Evolutionary conservation across 2,888 invertebrate species (phyloP).

Genomic region (Baronia brevicornis): DNA sequence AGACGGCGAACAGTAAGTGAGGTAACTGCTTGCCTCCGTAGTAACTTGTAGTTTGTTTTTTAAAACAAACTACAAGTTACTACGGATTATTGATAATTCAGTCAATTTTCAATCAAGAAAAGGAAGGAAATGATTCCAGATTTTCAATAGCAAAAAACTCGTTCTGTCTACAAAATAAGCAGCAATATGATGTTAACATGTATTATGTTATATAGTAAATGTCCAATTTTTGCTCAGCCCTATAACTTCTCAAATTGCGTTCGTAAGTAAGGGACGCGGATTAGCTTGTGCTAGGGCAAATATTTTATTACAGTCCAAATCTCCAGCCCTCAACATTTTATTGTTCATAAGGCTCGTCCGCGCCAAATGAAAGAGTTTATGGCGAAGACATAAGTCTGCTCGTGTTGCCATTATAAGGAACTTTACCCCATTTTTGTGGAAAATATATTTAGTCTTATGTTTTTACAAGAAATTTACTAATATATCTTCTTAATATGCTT

Average conservation of each 20-base stretch:
- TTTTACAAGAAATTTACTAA: slow-evolving; percentile 10
- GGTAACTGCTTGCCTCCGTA: no score
- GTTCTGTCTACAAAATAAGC: slow-evolving; percentile 1
- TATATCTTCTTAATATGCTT: no score
- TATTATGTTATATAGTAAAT: slow-evolving; percentile 14
- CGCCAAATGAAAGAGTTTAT: slow-evolving; percentile 76
- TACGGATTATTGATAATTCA: background rate
- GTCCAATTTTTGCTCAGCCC: slow-evolving; percentile 30
- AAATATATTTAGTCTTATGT: slow-evolving; percentile 16
- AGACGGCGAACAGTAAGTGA: no score
- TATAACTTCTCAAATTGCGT: slow-evolving; percentile 73
- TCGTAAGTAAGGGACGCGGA: slow-evolving; percentile 70
- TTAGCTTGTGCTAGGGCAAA: slow-evolving; percentile 74
- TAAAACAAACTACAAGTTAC: background rate
- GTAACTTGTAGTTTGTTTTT: no score
- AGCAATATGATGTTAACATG: slow-evolving; percentile 7
- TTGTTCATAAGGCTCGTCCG: slow-evolving; percentile 76
- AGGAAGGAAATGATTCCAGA: no score
- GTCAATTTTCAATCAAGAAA: no score
- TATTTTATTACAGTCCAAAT: slow-evolving; percentile 76
- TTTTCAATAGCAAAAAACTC: background rate
- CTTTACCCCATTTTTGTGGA: slow-evolving; percentile 31
- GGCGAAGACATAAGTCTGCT: slow-evolving; percentile 65
- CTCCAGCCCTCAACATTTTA: slow-evolving; percentile 74
- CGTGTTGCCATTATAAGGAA: slow-evolving; percentile 54